These are phyloP conservation scores for Paracanthobrama guichenoti DNA, from an alignment of 2,113 vertebrate genomes.

Conservation along the genomic window DNA sequence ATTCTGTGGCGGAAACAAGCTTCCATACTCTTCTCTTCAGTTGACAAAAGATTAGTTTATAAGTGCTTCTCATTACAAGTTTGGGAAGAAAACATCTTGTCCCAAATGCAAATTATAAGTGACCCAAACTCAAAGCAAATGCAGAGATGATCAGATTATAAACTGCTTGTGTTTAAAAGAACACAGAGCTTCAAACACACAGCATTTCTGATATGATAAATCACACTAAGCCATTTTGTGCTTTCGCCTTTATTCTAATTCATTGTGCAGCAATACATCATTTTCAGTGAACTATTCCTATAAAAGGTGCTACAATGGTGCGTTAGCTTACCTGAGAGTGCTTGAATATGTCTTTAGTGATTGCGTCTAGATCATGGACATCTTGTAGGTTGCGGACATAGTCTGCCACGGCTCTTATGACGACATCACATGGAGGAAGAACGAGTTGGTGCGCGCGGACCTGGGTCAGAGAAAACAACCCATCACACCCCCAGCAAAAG, in stretches of 20 bases:
- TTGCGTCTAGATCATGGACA: conserved; percentile 86
- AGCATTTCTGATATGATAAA: not conserved
- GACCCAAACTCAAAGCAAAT: not conserved
- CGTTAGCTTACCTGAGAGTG: conserved; percentile 83
- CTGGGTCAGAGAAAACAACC: conserved; percentile 65
- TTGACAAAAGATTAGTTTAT: not conserved
- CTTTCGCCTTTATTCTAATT: not conserved
- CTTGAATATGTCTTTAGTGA: conserved; percentile 93
- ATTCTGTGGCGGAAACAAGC: too few species aligned
- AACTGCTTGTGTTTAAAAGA: not conserved
- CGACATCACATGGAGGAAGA: conserved; percentile 92
- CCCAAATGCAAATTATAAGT: too few species aligned
- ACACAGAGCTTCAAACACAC: not conserved
- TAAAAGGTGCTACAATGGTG: not conserved
- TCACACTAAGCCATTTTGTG: not conserved
- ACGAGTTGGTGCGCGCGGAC: conserved; percentile 96
- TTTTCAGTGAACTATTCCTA: not conserved
- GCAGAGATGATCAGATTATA: not conserved
- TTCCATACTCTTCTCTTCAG: not conserved
- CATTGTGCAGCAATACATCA: not conserved
- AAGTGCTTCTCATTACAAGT: not conserved
- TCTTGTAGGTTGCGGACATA: conserved; percentile 91
- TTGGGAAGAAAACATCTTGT: not conserved
- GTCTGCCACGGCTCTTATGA: conserved; percentile 92
- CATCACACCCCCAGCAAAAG: conserved; percentile 41